Conservation (phyloP, 2,113 vertebrate genomes). For the Pagrus major region DNA sequence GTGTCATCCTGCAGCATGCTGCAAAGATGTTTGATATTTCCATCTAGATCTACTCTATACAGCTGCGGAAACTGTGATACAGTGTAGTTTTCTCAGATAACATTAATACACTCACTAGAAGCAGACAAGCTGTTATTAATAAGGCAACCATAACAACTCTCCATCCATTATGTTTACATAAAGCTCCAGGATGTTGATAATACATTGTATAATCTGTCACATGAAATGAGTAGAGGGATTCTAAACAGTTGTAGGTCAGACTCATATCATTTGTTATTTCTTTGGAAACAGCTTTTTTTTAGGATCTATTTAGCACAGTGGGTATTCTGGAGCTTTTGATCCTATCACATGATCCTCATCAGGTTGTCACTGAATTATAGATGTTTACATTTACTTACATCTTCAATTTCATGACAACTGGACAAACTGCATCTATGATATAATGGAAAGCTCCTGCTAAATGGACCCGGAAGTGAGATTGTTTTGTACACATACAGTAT, state of each 20-base stretch:
- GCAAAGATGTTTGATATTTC: background rate
- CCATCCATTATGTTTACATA: slow-evolving; percentile 16
- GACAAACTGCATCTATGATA: too few relatives aligned
- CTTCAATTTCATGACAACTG: background rate
- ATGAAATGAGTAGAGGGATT: background rate
- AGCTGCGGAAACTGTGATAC: slow-evolving; percentile 9
- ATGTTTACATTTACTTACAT: too few relatives aligned
- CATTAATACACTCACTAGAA: background rate
- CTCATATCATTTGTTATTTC: background rate
- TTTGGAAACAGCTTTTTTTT: too few relatives aligned
- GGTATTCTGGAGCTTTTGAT: background rate
- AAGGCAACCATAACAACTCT: slow-evolving; percentile 1
- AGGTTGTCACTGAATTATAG: too few relatives aligned
- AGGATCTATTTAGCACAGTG: background rate
- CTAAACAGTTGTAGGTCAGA: background rate
- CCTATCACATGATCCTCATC: background rate
- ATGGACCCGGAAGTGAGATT: background rate
- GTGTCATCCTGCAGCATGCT: background rate
- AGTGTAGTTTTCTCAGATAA: background rate
- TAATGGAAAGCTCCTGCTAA: background rate
- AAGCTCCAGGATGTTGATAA: background rate
- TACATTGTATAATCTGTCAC: slow-evolving; percentile 12
- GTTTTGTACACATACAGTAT: background rate
- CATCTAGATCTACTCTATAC: background rate
- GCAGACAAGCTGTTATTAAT: background rate